phyloP scores from a whole-genome alignment of 2,797 vertebrate species.

The Eulemur mongoz region DNA sequence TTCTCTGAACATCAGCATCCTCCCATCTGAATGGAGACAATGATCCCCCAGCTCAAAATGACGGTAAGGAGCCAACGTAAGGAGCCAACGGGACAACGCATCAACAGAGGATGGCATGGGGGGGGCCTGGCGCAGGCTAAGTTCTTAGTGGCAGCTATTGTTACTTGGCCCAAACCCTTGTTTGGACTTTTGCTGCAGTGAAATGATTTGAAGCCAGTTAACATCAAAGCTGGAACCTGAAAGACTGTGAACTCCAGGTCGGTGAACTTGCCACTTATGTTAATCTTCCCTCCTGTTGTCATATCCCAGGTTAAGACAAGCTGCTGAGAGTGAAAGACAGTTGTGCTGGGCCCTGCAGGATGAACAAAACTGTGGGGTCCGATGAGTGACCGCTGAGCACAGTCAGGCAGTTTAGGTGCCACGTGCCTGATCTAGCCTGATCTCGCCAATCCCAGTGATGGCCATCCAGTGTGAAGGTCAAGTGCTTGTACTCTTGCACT shows the following conservation, averaged over 20 bases:
- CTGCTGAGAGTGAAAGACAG: not conserved
- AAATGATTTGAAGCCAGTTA: not conserved
- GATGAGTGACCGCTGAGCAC: not conserved
- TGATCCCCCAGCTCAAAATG: not conserved
- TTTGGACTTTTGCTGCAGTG: not conserved
- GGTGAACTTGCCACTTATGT: not conserved
- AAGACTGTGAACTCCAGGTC: no score
- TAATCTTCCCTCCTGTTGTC: not conserved
- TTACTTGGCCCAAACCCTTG: not conserved
- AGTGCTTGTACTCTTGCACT: not conserved
- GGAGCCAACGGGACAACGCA: fast-evolving
- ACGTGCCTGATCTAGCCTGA: fast-evolving
- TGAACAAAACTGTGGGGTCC: not conserved
- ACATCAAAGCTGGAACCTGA: not conserved
- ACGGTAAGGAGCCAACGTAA: not conserved
- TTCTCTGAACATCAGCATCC: not conserved
- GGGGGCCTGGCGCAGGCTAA: fast-evolving
- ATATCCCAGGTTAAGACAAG: not conserved
- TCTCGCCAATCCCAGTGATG: not conserved
- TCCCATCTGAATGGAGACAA: not conserved
- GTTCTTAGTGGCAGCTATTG: not conserved
- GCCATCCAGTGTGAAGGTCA: not conserved
- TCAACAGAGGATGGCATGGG: fast-evolving
- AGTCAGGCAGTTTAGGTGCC: no score
- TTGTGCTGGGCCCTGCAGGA: no score